Conservation (phyloP, 2,888 invertebrate genomes). For the Cryptophagus acutangulus region DNA sequence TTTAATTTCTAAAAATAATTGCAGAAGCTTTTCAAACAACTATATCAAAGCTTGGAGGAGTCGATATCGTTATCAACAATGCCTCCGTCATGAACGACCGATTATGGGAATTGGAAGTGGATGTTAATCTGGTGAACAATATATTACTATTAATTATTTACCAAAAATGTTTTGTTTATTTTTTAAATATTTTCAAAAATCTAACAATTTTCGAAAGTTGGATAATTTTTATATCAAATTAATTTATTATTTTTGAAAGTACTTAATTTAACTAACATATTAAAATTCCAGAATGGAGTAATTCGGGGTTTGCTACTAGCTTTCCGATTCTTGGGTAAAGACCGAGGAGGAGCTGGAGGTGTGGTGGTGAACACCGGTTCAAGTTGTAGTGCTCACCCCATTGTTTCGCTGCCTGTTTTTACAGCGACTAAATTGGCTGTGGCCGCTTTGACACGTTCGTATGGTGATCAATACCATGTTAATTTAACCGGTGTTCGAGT, state of each 20-base stretch:
- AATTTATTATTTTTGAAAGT: neutral
- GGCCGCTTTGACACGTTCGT: constrained; percentile 66
- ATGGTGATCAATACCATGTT: constrained; percentile 71
- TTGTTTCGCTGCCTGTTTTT: constrained; percentile 70
- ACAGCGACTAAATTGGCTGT: constrained; percentile 74
- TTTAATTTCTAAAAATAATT: constrained; percentile 27
- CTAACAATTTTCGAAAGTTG: neutral
- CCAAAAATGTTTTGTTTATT: constrained; percentile 6
- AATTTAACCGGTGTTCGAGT: constrained; percentile 67
- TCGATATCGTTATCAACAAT: constrained; percentile 65
- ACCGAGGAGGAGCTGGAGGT: constrained; percentile 72
- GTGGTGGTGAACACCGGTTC: constrained; percentile 72
- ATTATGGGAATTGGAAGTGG: constrained; percentile 44
- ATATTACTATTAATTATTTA: constrained; percentile 11
- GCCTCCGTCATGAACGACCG: constrained; percentile 44
- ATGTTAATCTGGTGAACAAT: constrained; percentile 67
- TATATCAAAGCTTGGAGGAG: constrained; percentile 63
- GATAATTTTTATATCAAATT: constrained; percentile 6
- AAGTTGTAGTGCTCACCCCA: constrained; percentile 62
- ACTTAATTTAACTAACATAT: constrained; percentile 31
- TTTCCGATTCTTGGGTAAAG: constrained; percentile 69
- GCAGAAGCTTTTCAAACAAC: constrained; percentile 71
- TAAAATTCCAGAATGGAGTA: constrained; percentile 72
- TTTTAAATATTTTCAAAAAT: constrained; percentile 1
- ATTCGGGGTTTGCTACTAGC: constrained; percentile 71